phyloP scores from a whole-genome alignment of 2,888 invertebrate species.

The Acronicta aceris region DNA sequence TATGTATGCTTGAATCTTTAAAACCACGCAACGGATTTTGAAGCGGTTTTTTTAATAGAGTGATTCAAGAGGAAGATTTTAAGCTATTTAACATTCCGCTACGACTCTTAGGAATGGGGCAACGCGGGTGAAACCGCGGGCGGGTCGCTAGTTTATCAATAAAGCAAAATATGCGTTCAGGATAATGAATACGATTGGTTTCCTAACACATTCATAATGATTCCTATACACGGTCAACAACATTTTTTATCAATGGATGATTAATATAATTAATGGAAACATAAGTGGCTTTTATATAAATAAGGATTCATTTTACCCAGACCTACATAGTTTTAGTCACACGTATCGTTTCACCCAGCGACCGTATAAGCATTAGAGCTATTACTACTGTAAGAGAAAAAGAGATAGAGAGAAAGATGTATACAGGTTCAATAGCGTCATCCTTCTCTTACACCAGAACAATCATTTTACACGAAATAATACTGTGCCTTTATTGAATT shows the following conservation, averaged over 20 bases:
- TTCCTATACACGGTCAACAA: conserved; percentile 13
- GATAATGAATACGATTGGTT: conserved; percentile 22
- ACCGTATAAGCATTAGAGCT: conserved; percentile 6
- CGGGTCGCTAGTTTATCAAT: too few species aligned
- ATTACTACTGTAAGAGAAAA: neutral
- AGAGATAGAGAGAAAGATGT: neutral
- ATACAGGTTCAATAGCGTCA: neutral
- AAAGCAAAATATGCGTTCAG: too few species aligned
- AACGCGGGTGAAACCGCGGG: too few species aligned
- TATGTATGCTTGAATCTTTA: too few species aligned
- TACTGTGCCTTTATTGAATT: neutral
- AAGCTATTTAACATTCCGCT: too few species aligned
- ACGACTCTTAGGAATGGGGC: too few species aligned
- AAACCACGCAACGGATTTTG: too few species aligned
- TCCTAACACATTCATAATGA: conserved; percentile 23
- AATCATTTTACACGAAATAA: neutral
- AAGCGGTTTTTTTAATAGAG: too few species aligned
- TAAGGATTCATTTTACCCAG: conserved; percentile 38
- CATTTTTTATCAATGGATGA: conserved; percentile 32
- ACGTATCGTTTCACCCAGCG: conserved; percentile 12
- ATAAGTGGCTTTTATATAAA: conserved; percentile 25
- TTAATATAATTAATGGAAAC: conserved; percentile 26
- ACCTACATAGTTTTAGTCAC: conserved; percentile 30
- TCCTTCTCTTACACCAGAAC: neutral
- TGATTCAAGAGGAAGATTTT: too few species aligned